Conservation (phyloP, 2,797 vertebrate genomes). For the Salmo trutta region DNA sequence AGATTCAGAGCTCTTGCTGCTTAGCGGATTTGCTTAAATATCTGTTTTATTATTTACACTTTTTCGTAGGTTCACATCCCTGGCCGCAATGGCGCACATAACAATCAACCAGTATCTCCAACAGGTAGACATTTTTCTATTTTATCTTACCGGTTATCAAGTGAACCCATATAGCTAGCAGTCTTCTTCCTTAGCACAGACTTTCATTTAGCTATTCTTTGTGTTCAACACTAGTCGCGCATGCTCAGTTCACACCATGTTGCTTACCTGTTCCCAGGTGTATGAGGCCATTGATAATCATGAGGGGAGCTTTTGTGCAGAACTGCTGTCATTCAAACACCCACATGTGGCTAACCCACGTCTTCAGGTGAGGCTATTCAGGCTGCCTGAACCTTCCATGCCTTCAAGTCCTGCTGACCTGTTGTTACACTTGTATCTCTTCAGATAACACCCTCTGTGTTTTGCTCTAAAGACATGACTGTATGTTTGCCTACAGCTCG, state of each 20-base stretch:
- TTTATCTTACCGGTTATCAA: neutral
- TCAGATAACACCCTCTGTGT: neutral
- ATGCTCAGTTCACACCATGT: neutral
- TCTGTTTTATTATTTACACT: neutral
- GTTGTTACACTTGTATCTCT: neutral
- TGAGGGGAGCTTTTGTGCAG: conserved; percentile 84
- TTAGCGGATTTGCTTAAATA: neutral
- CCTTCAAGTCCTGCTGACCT: neutral
- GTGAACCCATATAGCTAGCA: neutral
- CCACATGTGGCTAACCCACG: conserved; percentile 94
- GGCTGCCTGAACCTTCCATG: neutral
- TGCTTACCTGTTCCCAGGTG: conserved; percentile 69
- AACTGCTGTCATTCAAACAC: conserved; percentile 94
- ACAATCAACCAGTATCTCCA: conserved; percentile 94
- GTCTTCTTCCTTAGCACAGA: neutral
- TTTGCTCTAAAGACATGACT: neutral
- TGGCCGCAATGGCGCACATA: conserved; percentile 86
- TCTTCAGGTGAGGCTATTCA: conserved; percentile 80
- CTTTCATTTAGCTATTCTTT: neutral
- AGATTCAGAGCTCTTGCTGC: neutral
- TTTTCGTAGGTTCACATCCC: neutral
- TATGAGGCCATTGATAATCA: conserved; percentile 87
- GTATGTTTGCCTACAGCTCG: conserved; percentile 66
- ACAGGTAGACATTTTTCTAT: conserved; percentile 74
- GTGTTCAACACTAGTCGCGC: no score